Base-by-base conservation (phyloP, 2,113 vertebrate genomes). In the Notarius lentiginosus region DNA sequence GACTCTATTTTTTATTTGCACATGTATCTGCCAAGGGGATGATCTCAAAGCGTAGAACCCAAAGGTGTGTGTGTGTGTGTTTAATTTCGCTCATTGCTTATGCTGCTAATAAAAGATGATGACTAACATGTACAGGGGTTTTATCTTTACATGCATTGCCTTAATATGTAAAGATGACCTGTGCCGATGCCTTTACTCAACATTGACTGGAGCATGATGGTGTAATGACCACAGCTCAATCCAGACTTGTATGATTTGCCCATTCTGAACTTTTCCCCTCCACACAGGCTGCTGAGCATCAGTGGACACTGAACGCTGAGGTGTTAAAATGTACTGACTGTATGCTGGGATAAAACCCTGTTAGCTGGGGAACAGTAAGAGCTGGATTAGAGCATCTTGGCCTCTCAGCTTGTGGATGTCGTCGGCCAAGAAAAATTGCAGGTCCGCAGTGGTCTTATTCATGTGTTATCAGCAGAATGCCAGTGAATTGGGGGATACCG, bases 381-480 rank as follows among this genome's bases (percentile, higher is more conserved):
- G 86, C 77, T 80, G 87, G 89, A 90, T 90, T 90, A 90, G 85
- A 86, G 27, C 18, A 22, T 86, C 80, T 87, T 77, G 80, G 86
- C 80, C 81, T 81, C 83, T 86, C 68, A 73, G 84, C 66, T 65
- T 77, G 56, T 49, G 82, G 41, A 88, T 88, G 76, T 87, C 76
- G 27, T 63, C 73, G 51, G 83, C 47, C 41, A 82, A 87, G 86
- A 86, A 90, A 85, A 89, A 85, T 89, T 58, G 82, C 66, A 83
- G 82, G 88, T 89, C 90, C 88, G 84, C 65, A 86, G 90, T 83
- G 90, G 79, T 88, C 86, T 83, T 81, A 70, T 89, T 72, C 75
- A 77, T 86, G 87, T 80, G 82, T 91, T 89, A 89, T 91, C 88
- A 89, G 84, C 83, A 82, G 82, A 87, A 77, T 85, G 82, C 90